Evolutionary conservation across 2,888 invertebrate species (phyloP), one percentile per base, ranked within the genome.

Genomic region (Eilema sororculum): DNA sequence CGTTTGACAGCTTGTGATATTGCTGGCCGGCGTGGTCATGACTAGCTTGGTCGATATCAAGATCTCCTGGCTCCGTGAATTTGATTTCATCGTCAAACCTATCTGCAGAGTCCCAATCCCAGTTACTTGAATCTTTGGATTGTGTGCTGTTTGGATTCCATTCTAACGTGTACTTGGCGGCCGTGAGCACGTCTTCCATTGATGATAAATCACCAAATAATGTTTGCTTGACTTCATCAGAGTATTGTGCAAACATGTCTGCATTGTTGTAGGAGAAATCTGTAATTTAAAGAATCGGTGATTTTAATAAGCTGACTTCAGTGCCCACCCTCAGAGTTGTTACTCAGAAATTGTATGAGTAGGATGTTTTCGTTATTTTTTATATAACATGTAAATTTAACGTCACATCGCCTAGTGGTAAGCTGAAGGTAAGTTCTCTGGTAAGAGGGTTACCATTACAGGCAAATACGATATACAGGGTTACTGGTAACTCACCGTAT

Each of bases 141-240:
- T 5, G 52, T 24, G 16, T 56, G 8, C 9, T 33, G 56, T 65
- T 60, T 16, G 30, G 60, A 9, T 60, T 56, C 56, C 56, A 65
- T 56, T 28, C 13, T n/a, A 65, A 8, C 8, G 59, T 59, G 20
- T 66, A 84, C 0, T 22, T 72, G 72, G 5, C 77, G 4, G 13
- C 25, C 13, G 12, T 59, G 16, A 79, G 68, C 0, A 78, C 37
- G 9, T 78, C 75, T 5, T 66, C 3, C 37, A 74, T 60, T 5
- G 79, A 73, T 12, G 52, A 60, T 24, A 78, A 28, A 25, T 79
- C 30, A 6, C 79, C 79, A 57, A 72, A 77, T n/a, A 80, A 52
- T 1, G 67, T 73, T 6, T 76, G 56, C 9, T 77, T 65, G 12
- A 73, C 33, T 10, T 76, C 73, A 3, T 33, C 58, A 0, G 72